A percentile compares a stretch with the other conserved stretches of the same genome.
Conservation (phyloP, 1,140 invertebrate genomes). For the Cheumatopsyche charites region DNA sequence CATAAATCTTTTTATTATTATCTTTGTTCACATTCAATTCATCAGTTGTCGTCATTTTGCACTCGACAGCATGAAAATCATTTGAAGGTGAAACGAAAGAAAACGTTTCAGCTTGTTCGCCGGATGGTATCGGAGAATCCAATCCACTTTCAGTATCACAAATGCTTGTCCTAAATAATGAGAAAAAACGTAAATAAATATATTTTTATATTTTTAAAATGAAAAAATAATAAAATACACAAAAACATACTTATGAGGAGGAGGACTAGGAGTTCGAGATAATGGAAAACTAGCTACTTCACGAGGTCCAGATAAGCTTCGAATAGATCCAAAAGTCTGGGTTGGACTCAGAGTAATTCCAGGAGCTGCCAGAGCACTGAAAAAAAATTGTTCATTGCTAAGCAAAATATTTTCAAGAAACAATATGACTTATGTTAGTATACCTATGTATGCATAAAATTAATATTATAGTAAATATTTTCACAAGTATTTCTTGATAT, state of each 20-base stretch:
- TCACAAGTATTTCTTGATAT: no score
- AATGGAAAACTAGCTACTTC: slow-evolving; percentile 79
- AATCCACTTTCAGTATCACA: slow-evolving; percentile 46
- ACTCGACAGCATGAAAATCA: slow-evolving; percentile 60
- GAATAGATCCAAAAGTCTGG: slow-evolving; percentile 75
- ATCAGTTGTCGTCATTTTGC: slow-evolving; percentile 58
- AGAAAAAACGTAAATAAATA: not conserved
- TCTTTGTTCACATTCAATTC: slow-evolving; percentile 50
- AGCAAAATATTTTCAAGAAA: no score
- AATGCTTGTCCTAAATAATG: slow-evolving; percentile 40
- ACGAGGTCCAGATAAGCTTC: slow-evolving; percentile 71
- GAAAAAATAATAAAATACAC: not conserved
- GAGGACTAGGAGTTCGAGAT: slow-evolving; percentile 74
- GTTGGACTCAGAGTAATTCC: slow-evolving; percentile 71
- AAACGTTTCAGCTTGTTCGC: slow-evolving; percentile 48
- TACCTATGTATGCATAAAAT: no score
- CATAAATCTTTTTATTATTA: slow-evolving; percentile 20
- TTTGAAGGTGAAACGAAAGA: slow-evolving; percentile 54
- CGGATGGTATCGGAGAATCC: slow-evolving; percentile 45
- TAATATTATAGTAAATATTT: no score
- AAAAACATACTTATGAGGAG: slow-evolving; percentile 61
- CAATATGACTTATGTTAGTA: no score
- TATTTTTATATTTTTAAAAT: not conserved
- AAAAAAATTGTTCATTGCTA: slow-evolving; percentile 49
- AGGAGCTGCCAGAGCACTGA: slow-evolving; percentile 69